Base-by-base conservation (phyloP, 2,113 vertebrate species). In the Ptilorrhoa leucosticta region DNA sequence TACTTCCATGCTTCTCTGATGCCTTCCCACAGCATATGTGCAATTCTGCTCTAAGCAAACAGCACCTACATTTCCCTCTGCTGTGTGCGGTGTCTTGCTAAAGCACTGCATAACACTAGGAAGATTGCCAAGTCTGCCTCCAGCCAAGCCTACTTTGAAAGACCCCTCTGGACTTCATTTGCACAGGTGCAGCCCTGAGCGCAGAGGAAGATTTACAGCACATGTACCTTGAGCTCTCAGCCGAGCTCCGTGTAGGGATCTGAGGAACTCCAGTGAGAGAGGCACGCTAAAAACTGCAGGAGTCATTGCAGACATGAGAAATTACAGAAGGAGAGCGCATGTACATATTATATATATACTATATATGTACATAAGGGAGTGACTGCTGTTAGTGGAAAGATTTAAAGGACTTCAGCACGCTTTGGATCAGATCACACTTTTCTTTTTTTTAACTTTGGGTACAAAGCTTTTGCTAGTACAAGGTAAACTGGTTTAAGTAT, bases 401-500 rank as follows among this genome's bases (percentile, higher is more conserved):
- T 30, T 63, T 72, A 20, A 81, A 83, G 57, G 14, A 33, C 17
- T 93, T 94, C 63, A 91, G n/a, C 20, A 56, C 83, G 44, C n/a
- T 92, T 73, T 89, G 31, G 68, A 53, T 90, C 20, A 71, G 60
- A 48, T 47, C 20, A 35, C 48, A 42, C 18, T 17, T 72, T n/a
- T 44, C n/a, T 58, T 53, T 73, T 89, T 91, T 68, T 15, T 6
- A 44, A 51, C 58, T 94, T 91, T 31, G 27, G 57, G 64, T 81
- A 83, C 64, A 84, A 83, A 81, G 85, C 64, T 86, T 84, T 92
- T 76, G 31, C 76, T 72, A 78, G 56, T 30, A 81, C 76, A 81
- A 81, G 84, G 86, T 63, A 92, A 96, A 89, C 26, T 40, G 57
- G 26, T 75, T 86, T 40, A 87, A 93, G 75, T 92, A 83, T 89